These are phyloP conservation scores for Dipodomys merriami DNA, from an alignment of 2,113 vertebrate species.

Conservation along the genomic window DNA sequence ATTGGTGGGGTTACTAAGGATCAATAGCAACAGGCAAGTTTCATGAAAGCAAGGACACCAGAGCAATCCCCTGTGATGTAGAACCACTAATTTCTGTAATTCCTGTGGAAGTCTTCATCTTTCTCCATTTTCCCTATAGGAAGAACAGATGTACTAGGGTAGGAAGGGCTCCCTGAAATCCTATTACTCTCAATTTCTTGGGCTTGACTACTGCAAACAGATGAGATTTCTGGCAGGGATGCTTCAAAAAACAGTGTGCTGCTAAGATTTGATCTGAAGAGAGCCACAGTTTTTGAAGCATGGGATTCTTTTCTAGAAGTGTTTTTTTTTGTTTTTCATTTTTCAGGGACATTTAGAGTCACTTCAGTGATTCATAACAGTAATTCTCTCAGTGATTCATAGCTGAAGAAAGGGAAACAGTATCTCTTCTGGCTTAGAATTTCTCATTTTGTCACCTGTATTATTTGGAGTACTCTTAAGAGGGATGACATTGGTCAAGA, in stretches of 20 bases:
- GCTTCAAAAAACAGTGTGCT: not conserved
- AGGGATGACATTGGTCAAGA: too few species aligned
- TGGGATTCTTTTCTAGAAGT: not conserved
- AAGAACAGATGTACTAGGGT: not conserved
- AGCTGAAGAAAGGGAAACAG: not conserved
- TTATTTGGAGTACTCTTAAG: not conserved
- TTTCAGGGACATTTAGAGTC: not conserved
- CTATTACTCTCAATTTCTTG: not conserved
- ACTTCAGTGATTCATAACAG: not conserved
- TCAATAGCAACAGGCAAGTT: not conserved
- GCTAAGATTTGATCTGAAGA: not conserved
- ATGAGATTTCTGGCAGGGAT: not conserved
- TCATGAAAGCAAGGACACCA: not conserved
- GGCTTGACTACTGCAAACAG: not conserved
- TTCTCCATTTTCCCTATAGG: not conserved
- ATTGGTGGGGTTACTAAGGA: not conserved
- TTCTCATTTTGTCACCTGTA: not conserved
- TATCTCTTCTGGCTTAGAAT: constrained; percentile 10
- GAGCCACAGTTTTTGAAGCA: not conserved
- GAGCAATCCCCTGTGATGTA: not conserved
- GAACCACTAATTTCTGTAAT: not conserved
- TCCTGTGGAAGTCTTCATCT: not conserved
- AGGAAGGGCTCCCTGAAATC: not conserved
- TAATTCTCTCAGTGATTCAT: not conserved
- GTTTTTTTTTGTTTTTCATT: not conserved